Evolutionary conservation across 1,140 invertebrate genomes (phyloP).

Genomic region (Cydia splendana): DNA sequence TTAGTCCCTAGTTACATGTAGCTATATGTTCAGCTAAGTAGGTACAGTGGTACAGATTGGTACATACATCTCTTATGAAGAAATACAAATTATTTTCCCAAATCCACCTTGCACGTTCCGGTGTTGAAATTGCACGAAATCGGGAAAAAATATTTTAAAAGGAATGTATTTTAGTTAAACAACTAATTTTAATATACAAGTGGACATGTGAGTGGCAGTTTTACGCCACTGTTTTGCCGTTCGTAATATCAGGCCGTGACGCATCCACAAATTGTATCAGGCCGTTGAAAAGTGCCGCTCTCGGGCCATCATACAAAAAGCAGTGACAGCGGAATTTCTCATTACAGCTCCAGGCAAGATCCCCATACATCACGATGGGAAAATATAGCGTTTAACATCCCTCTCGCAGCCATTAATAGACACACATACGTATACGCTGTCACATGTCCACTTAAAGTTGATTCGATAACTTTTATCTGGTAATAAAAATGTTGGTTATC

Average conservation of each 20-base stretch:
- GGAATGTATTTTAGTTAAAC: too few species aligned
- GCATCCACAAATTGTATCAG: constrained; percentile 56
- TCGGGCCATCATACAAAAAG: constrained; percentile 62
- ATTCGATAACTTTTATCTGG: background rate
- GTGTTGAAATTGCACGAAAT: too few species aligned
- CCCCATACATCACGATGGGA: constrained; percentile 70
- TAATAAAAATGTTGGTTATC: background rate
- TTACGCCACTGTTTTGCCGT: background rate
- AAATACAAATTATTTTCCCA: too few species aligned
- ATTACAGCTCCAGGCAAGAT: constrained; percentile 68
- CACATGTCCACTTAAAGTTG: constrained; percentile 36
- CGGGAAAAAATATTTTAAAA: too few species aligned
- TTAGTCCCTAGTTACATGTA: too few species aligned
- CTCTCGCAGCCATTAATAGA: constrained; percentile 63
- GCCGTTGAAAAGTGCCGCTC: constrained; percentile 51
- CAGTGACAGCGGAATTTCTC: constrained; percentile 75
- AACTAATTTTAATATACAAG: background rate
- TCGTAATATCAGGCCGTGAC: constrained; percentile 38
- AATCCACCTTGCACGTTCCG: too few species aligned
- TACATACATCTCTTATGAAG: too few species aligned
- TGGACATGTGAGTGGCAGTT: background rate
- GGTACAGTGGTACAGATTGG: too few species aligned
- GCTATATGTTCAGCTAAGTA: too few species aligned
- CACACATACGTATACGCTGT: constrained; percentile 42
- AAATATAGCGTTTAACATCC: constrained; percentile 72